A percentile compares a stretch with the other conserved stretches of the same genome.
These are phyloP conservation scores for Zosterops borbonicus DNA, from an alignment of 2,113 vertebrate species.

Conservation along the genomic window DNA sequence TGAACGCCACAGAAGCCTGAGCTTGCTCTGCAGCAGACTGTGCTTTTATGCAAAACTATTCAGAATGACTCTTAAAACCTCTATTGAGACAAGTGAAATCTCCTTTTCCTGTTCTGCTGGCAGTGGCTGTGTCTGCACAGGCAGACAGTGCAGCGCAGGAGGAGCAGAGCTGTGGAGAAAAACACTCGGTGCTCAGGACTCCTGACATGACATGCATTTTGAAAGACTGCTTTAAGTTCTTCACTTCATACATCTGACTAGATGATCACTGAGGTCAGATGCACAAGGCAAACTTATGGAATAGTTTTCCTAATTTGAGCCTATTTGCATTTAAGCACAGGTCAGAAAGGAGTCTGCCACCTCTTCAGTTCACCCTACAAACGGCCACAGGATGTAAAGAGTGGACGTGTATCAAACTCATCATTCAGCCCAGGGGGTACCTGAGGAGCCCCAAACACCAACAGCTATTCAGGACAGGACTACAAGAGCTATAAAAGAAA, in stretches of 20 bases:
- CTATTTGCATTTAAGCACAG: not conserved
- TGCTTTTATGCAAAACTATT: not conserved
- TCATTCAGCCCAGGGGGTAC: too few species aligned
- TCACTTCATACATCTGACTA: fast-evolving
- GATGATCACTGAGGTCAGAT: not conserved
- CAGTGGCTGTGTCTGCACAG: not conserved
- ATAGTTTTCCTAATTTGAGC: not conserved
- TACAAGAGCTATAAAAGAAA: not conserved
- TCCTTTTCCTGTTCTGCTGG: not conserved
- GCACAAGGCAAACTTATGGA: not conserved
- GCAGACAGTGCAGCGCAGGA: not conserved
- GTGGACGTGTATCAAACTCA: not conserved
- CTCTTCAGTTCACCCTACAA: not conserved
- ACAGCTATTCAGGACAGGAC: not conserved
- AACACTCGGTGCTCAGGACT: not conserved
- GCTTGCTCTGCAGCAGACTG: not conserved
- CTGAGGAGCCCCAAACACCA: not conserved
- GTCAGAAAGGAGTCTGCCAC: not conserved
- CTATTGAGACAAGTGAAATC: not conserved
- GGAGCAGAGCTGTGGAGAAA: not conserved
- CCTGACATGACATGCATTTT: fast-evolving
- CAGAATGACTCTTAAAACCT: not conserved
- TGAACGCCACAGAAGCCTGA: fast-evolving
- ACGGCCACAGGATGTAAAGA: not conserved
- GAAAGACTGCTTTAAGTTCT: not conserved